Conservation (phyloP, 2,888 invertebrate genomes). For the Eumacrocentrus americanus region DNA sequence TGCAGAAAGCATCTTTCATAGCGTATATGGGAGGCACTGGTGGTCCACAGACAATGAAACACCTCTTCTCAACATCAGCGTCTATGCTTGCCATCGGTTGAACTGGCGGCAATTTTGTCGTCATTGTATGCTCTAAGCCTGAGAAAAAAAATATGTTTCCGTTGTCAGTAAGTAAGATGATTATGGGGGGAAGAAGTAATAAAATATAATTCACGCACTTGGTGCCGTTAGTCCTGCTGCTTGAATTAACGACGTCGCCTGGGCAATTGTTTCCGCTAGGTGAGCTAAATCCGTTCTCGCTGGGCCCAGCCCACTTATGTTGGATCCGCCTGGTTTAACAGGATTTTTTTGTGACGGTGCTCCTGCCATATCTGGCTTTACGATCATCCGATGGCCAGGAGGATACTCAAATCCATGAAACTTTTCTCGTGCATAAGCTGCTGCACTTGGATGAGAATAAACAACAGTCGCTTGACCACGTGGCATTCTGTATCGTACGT, state of each 20-base stretch:
- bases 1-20: constrained; percentile 85
- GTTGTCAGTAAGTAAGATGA: not conserved
- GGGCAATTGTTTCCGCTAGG: constrained; percentile 77
- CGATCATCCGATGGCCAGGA: constrained; percentile 80
- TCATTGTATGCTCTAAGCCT: constrained; percentile 56
- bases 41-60: constrained; percentile 59
- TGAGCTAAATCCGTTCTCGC: constrained; percentile 69
- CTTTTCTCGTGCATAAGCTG: constrained; percentile 82
- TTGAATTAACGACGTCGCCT: constrained; percentile 77
- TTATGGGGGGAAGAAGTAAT: not conserved
- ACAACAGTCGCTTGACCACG: constrained; percentile 71
- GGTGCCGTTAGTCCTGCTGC: constrained; percentile 65
- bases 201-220: constrained; percentile 43
- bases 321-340: constrained; percentile 51
- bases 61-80: constrained; percentile 70
- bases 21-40: constrained; percentile 76
- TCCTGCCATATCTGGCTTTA: constrained; percentile 67
- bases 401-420: constrained; percentile 92
- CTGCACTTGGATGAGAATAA: constrained; percentile 74
- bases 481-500: constrained; percentile 63
- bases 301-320: constrained; percentile 44
- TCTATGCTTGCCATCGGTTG: constrained; percentile 75
- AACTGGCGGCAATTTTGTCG: constrained; percentile 74
- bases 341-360: constrained; percentile 46
- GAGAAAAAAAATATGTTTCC: not conserved